phyloP scores from a whole-genome alignment of 2,797 vertebrate species.

The Pantherophis vulpinus region DNA sequence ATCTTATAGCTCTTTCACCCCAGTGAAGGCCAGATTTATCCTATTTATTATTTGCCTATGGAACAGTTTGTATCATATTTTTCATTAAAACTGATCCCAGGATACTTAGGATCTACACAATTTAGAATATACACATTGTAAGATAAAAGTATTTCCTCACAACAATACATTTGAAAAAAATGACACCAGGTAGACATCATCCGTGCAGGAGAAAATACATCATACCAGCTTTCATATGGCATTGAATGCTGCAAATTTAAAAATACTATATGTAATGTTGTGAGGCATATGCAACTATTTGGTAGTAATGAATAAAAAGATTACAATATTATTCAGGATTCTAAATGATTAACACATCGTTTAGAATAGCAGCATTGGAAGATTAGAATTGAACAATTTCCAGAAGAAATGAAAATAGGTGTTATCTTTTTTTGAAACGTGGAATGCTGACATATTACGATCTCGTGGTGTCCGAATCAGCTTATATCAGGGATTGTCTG shows the following conservation, averaged over 20 bases:
- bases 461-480: neutral
- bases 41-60: neutral
- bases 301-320: neutral
- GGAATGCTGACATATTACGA: neutral
- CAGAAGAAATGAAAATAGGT: conserved; percentile 1
- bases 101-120: neutral
- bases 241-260: neutral
- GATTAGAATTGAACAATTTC: neutral
- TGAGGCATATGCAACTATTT: neutral
- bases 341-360: neutral
- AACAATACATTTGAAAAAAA: neutral
- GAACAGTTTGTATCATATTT: neutral
- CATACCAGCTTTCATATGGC: neutral
- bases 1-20: neutral
- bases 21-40: neutral
- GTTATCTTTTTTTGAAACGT: neutral
- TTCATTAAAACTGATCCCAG: neutral
- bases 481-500: neutral
- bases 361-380: neutral
- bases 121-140: neutral
- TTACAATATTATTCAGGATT: neutral
- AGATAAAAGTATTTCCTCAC: neutral
- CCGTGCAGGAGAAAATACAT: neutral
- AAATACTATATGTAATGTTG: neutral
- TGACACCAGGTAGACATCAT: neutral